These are phyloP conservation scores for Coecobrya sp. DNA, from an alignment of 2,888 invertebrate genomes.

Conservation along the genomic window DNA sequence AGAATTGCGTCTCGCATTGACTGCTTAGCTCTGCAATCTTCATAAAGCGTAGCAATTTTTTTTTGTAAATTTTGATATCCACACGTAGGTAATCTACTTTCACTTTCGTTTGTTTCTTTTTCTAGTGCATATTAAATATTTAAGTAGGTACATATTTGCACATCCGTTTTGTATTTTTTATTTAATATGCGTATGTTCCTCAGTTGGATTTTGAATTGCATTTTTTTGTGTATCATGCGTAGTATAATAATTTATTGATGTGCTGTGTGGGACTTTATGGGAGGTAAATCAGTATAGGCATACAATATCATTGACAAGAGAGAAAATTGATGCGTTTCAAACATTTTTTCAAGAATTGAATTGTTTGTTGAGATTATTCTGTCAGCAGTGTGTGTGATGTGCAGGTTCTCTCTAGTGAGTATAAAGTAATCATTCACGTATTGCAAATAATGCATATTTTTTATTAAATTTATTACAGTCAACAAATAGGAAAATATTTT, in stretches of 20 bases:
- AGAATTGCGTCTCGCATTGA: not conserved
- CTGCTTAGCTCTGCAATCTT: conserved; percentile 18
- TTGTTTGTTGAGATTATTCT: not conserved
- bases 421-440: not conserved
- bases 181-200: not conserved
- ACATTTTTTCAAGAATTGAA: not conserved
- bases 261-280: conserved; percentile 31
- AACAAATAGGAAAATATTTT: conserved; percentile 32
- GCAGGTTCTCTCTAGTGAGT: not conserved
- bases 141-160: not conserved
- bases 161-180: conserved; percentile 42
- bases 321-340: conserved; percentile 48
- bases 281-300: conserved; percentile 16
- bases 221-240: not conserved
- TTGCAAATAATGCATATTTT: conserved; percentile 56
- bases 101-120: conserved; percentile 52
- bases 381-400: no score
- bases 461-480: conserved; percentile 29
- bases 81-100: conserved; percentile 31
- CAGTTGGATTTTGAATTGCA: not conserved
- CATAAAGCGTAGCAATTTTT: not conserved
- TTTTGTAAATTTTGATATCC: not conserved
- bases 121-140: not conserved
- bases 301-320: not conserved
- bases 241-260: conserved; percentile 36